Conservation (phyloP, 2,888 invertebrate genomes). For the Mythimna pallens region DNA sequence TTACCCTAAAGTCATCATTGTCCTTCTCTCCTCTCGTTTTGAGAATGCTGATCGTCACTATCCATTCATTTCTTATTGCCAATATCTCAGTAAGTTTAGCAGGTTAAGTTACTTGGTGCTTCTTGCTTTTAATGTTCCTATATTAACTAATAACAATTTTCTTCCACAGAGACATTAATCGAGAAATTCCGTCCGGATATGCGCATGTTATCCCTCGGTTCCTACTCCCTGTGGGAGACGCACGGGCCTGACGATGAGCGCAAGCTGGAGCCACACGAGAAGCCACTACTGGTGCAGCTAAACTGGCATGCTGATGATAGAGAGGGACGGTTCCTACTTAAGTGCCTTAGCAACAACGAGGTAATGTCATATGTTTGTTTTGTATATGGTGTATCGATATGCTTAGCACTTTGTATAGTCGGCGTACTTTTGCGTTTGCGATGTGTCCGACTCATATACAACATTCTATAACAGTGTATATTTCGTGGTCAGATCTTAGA, state of each 20-base stretch:
- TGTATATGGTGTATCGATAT: background rate
- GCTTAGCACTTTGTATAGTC: background rate
- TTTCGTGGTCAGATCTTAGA: no score
- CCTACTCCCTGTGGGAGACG: constrained; percentile 94
- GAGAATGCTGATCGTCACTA: background rate
- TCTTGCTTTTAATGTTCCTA: background rate
- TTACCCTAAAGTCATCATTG: background rate
- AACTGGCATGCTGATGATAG: constrained; percentile 99
- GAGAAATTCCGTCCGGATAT: constrained; percentile 99
- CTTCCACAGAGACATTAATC: constrained; percentile 94
- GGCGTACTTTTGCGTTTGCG: background rate
- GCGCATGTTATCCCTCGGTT: constrained; percentile 96
- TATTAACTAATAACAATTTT: constrained; percentile 1
- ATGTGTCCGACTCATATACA: background rate
- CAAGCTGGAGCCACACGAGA: constrained; percentile 96
- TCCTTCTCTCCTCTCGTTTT: background rate
- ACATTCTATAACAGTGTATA: background rate
- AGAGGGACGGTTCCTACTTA: constrained; percentile 98
- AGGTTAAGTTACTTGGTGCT: background rate
- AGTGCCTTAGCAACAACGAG: constrained; percentile 96
- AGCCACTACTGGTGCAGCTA: constrained; percentile 98
- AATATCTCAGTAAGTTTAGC: background rate
- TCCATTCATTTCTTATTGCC: background rate
- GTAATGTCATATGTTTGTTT: constrained; percentile 73
- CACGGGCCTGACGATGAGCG: constrained; percentile 96